Conservation (phyloP, 2,888 invertebrate genomes). For the Aleiodes testaceus region DNA sequence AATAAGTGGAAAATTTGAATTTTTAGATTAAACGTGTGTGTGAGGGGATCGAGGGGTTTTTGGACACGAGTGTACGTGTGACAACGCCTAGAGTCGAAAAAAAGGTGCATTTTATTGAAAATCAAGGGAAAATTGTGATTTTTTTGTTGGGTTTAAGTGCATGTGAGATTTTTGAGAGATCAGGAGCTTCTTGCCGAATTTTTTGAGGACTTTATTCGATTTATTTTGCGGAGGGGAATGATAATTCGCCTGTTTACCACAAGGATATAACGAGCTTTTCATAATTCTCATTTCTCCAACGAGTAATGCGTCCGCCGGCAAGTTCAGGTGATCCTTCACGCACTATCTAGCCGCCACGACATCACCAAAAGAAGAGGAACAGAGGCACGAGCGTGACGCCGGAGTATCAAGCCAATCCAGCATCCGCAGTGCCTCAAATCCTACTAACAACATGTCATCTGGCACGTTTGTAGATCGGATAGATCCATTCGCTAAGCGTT, state of each 20-base stretch:
- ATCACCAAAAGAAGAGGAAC: conserved; percentile 42
- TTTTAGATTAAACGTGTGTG: not conserved
- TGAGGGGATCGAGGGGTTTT: not conserved
- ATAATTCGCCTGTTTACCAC: too few relatives aligned
- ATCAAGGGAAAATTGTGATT: not conserved
- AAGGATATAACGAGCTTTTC: too few relatives aligned
- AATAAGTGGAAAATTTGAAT: not conserved
- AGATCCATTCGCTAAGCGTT: conserved; percentile 99
- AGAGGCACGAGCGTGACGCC: conserved; percentile 52
- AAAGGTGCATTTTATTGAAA: not conserved
- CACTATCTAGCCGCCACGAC: conserved; percentile 46
- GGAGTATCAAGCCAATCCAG: conserved; percentile 47
- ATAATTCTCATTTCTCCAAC: too few relatives aligned
- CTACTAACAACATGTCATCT: conserved; percentile 75
- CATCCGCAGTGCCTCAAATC: conserved; percentile 52
- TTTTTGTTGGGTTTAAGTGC: conserved; percentile 28
- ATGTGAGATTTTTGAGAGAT: not conserved
- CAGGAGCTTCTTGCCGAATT: too few relatives aligned
- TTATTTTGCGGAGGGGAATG: too few relatives aligned
- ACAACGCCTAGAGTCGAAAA: conserved; percentile 60
- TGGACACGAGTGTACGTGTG: conserved; percentile 49
- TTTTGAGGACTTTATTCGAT: too few relatives aligned
- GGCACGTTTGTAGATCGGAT: conserved; percentile 98
- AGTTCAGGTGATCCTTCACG: conserved; percentile 34
- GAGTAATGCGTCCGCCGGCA: conserved; percentile 49